Evolutionary conservation across 1,140 invertebrate species (phyloP), one percentile per base, ranked within the genome.

Genomic region (Rhyzopertha dominica): DNA sequence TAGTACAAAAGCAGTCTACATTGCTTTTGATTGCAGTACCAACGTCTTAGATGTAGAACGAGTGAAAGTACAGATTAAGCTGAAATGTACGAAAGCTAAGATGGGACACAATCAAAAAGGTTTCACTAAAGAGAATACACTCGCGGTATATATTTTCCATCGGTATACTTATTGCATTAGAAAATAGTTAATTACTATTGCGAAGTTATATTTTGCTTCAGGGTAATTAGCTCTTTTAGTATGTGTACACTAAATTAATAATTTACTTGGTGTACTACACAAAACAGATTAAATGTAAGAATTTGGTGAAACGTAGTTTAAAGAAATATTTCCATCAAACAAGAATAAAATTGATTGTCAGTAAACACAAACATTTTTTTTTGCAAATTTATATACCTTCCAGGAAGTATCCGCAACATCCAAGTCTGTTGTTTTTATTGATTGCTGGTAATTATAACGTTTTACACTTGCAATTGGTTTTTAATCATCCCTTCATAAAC

Each of bases 71-170:
- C 13, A 19, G 10, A 22, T 10, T 9, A 7, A 5, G 34, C 24
- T 36, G 34, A 36, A 36, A n/a, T 36, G 3, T 34, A 34, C 16
- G 31, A 18, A 2, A 34, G 22, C 14, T 37, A 17, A 23, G 35
- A 23, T 23, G 22, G 22, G 35, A 23, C 35, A 37, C 25, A 26
- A n/a, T 26, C 8, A 8, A 26, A 26, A 26, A 8, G 8, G 8
- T 26, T 8, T 8, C 25, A 26, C 25, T 26, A 26, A 26, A 26
- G 25, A 26, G 12, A 30, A 30, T 30, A 30, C 28, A 9, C 16
- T 30, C 8, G 5, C 5, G 16, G 12, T 13, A 10, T 30, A 30
- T 30, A 30, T 13, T 30, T 30, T 30, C 16, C 8, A 30, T 13
- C 28, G 28, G 8, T 9, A 13, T 9, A 30, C 12, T 12, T 4